phyloP scores from a whole-genome alignment of 2,888 invertebrate species.

The Thymelicus lineola region DNA sequence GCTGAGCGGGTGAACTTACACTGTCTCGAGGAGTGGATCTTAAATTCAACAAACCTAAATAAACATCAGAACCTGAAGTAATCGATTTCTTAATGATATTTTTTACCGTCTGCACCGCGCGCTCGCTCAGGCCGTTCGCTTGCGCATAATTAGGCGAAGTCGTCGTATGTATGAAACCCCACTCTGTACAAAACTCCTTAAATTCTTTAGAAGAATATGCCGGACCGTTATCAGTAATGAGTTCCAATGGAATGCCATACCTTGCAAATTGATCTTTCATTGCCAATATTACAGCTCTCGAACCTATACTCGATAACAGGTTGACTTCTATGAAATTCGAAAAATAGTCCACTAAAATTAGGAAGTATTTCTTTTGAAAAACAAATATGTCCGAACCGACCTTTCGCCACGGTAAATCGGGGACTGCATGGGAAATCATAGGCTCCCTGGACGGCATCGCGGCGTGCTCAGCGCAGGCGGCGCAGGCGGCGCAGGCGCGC shows the following conservation, averaged over 20 bases:
- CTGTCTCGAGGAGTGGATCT: slow-evolving; percentile 35
- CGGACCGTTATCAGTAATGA: slow-evolving; percentile 44
- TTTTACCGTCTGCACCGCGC: slow-evolving; percentile 39
- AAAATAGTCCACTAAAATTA: slow-evolving; percentile 10
- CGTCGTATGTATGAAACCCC: slow-evolving; percentile 38
- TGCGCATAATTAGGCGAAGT: slow-evolving; percentile 40
- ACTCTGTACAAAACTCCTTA: slow-evolving; percentile 32
- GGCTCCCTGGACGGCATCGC: slow-evolving; percentile 35
- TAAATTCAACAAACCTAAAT: slow-evolving; percentile 40
- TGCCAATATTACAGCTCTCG: slow-evolving; percentile 33
- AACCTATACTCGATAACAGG: slow-evolving; percentile 14
- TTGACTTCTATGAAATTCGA: slow-evolving; percentile 43
- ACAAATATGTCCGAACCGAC: slow-evolving; percentile 45
- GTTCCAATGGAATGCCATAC: slow-evolving; percentile 41
- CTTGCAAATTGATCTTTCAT: slow-evolving; percentile 42
- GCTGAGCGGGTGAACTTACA: slow-evolving; percentile 36
- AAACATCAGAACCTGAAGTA: slow-evolving; percentile 31
- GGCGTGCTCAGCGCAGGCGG: slow-evolving; percentile 37
- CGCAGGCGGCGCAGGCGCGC: slow-evolving; percentile 43
- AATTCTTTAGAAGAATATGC: slow-evolving; percentile 41
- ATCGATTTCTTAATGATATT: slow-evolving; percentile 37
- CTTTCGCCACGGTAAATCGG: slow-evolving; percentile 41
- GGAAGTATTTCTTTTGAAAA: slow-evolving; percentile 35
- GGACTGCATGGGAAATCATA: slow-evolving; percentile 36
- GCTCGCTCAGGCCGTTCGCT: slow-evolving; percentile 40